These are phyloP conservation scores for Ceyx cyanopectus DNA, from an alignment of 2,113 vertebrate genomes.

Conservation along the genomic window DNA sequence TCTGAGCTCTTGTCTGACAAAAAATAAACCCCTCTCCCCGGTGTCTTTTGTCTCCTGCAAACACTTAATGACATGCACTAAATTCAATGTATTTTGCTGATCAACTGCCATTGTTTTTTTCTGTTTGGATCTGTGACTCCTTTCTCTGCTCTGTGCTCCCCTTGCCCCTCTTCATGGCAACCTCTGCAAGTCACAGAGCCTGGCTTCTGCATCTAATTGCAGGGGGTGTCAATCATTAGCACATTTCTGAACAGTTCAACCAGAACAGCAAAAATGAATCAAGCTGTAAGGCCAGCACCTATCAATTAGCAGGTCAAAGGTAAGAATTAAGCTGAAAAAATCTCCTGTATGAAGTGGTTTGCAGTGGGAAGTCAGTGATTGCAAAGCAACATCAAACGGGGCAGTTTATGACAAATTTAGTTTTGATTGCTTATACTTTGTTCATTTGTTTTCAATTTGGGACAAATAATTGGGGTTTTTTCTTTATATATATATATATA, in stretches of 20 bases:
- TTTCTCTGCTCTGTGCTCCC: not conserved
- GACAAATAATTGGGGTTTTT: not conserved
- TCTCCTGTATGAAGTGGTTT: not conserved
- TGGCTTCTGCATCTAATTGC: not conserved
- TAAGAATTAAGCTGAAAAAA: not conserved
- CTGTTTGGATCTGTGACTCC: not conserved
- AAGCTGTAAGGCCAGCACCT: not conserved
- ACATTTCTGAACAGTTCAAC: not conserved
- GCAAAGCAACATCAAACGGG: not conserved
- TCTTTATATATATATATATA: not conserved
- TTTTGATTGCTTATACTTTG: not conserved
- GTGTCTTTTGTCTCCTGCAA: not conserved
- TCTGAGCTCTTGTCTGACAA: not conserved
- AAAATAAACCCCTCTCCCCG: not conserved
- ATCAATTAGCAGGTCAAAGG: not conserved
- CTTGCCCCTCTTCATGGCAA: not conserved
- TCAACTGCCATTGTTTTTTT: not conserved
- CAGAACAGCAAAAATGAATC: not conserved
- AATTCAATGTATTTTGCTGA: not conserved
- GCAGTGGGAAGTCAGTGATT: not conserved
- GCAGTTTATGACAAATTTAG: not conserved
- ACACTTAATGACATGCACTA: not conserved
- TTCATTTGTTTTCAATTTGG: not conserved
- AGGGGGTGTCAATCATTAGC: not conserved
- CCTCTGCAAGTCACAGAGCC: not conserved